Base-by-base conservation (phyloP, 1,140 invertebrate species). In the Helicoverpa zea region DNA sequence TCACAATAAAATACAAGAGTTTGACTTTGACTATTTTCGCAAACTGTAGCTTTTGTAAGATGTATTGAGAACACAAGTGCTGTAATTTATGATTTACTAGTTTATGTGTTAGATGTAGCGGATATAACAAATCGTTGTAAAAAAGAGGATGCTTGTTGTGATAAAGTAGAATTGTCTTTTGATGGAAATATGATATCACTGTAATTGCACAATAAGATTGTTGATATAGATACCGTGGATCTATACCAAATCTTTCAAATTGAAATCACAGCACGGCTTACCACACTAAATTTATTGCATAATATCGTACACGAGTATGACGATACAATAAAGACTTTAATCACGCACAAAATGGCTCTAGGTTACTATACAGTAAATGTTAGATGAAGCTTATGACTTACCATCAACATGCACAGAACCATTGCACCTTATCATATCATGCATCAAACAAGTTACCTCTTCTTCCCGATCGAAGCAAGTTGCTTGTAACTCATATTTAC, bases 11-110 rank as follows among this genome's bases (percentile, higher is more conserved):
- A 90, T 87, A 92, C 75, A 91, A 95, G 94, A 95, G 94, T 95
- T 95, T 95, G 94, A 95, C 94, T 95, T 95, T 95, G 94, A 94
- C 86, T 91, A 90, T 83, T 90, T 89, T 90, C 82, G 88, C 88
- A 90, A 86, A 87, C 83, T 81, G 83, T 90, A 90, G 89, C 79
- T 88, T 89, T 82, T 76, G 73, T 83, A 86, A 84, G 76, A 80
- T 87, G 59, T 84, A 87, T 84, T 51, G 51, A 66, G 81, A 85
- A 89, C 81, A 88, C 86, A 89, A 79, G 75, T 77, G 84, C 84
- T 88, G 82, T 88, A 89, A 78, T 74, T 61, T 82, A 72, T 80
- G 79, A 81, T 81, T 79, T 85, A 81, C 84, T 86, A 86, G 83
- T 66, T 66, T 87, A 88, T 86, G 84, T 93, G 84, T 88, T 90